Base-by-base conservation (phyloP, 2,888 invertebrate species). In the Phengaris alcon region DNA sequence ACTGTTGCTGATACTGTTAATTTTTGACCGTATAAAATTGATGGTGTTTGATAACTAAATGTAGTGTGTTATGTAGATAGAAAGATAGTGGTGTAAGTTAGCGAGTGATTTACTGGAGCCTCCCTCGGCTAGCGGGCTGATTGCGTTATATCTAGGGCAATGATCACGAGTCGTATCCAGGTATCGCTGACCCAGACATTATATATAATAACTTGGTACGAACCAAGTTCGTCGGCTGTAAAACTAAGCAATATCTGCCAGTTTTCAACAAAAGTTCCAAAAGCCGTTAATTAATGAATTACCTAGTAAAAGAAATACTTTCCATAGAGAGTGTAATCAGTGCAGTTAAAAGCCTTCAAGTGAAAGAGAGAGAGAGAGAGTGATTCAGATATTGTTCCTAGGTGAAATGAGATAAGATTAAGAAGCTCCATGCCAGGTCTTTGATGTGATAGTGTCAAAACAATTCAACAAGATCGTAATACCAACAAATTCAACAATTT, bases 61-160 rank as follows among this genome's bases (percentile, higher is more conserved):
- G 35, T 35, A 52, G 13, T 44, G 12, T 64, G 64, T 44, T 64
- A 64, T 64, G 59, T 59, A 59, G 59, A 59, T 59, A 10, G 9
- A 64, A 13, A 64, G 64, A 64, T 64, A 35, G 64, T 64, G 64
- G 64, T 64, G 35, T 9, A 4, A 52, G 59, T 68, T 69, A n/a
- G 69, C 69, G n/a, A 69, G 69, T 69, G 69, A 69, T n/a, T 46
- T 69, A 69, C 46, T 46, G 69, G 15, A 48, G 9, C 69, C 46
- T 48, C 69, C 46, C 15, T 35, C 8, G n/a, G 15, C 69, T 48
- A 4, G 69, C 69, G 69, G 48, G 69, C 15, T 15, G 69, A 69
- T 69, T 69, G 69, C 69, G 48, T 59, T 59, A 59, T 15, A 59
- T 69, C 48, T 69, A 69, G 69, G 48, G 69, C 48, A 69, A 13